Evolutionary conservation across 2,113 vertebrate species (phyloP), one percentile per base, ranked within the genome.

Genomic region (Forbesichthys agassizii): DNA sequence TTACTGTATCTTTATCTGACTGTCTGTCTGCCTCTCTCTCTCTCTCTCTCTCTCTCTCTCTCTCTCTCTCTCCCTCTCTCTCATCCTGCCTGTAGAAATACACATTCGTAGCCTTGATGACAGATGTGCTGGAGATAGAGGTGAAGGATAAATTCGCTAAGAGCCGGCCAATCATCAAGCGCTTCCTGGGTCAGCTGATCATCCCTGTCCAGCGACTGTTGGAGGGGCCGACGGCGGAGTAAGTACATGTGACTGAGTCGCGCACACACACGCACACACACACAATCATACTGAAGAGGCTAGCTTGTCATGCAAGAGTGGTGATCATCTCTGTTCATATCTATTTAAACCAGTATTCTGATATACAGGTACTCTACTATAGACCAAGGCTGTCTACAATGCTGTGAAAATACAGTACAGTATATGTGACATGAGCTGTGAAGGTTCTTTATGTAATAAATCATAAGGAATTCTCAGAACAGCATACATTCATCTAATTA

Each of bases 101-200:
- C 82, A 96, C 95, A 53, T 99, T 99, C 84, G 96, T 99, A 85
- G 96, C 98, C 53, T 93, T 99, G 70, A 94, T 98, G 90, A 99
- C 98, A 16, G 98, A 99, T 90, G 95, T 99, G 84, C 92, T 99
- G 87, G 96, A 98, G 86, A 97, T 99, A 71, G 98, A 99, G 83
- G 95, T 99, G 75, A 99, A 99, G 92, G 98, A 99, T 90, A 99
- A 99, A 91, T 99, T 99, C 92, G 96, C 97, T 61, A 99, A 99
- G 91, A 99, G 98, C 79, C 95, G 98, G 49, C 98, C 98, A 0
- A 99, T 99, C 88, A 99, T 99, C 92, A 98, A 98, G 64, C 96
- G 98, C 77, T 99, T 99, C 85, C 95, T 99, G 60, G 98, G 97
- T 67, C 98, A 99, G 89, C 93, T 99, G 48, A 95, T 95, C 52